These are phyloP conservation scores for Diploptera punctata DNA, from an alignment of 2,888 invertebrate species.

Conservation along the genomic window DNA sequence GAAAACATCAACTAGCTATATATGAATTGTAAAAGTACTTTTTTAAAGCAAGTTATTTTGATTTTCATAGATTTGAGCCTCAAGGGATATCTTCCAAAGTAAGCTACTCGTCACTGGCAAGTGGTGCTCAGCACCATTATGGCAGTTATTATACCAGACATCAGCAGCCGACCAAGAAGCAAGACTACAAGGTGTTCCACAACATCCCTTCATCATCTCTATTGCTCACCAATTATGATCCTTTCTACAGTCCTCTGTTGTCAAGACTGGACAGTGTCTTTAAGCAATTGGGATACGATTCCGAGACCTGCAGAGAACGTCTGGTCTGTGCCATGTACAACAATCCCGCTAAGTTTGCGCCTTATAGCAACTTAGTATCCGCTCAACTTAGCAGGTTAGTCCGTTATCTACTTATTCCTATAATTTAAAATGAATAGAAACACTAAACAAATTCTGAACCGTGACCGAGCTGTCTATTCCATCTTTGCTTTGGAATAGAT, in stretches of 20 bases:
- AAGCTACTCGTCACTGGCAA: slow-evolving; percentile 36
- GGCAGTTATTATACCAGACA: slow-evolving; percentile 60
- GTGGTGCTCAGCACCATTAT: slow-evolving; percentile 40
- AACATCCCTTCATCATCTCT: slow-evolving; percentile 84
- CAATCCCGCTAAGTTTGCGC: slow-evolving; percentile 80
- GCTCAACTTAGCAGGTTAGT: slow-evolving; percentile 87
- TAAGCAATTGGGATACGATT: slow-evolving; percentile 61
- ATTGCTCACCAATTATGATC: slow-evolving; percentile 85
- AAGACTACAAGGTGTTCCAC: slow-evolving; percentile 84
- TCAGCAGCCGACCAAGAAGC: slow-evolving; percentile 49
- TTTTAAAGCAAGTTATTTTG: no score
- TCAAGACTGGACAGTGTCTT: slow-evolving; percentile 67
- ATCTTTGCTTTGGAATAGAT: no score
- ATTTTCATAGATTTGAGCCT: no score
- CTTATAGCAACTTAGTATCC: slow-evolving; percentile 86
- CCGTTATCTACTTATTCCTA: neutral
- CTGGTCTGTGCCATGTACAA: slow-evolving; percentile 86
- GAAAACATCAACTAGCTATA: no score
- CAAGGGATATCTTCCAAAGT: no score
- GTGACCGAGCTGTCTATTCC: no score
- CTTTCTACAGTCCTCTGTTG: slow-evolving; percentile 82
- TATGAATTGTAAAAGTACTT: no score
- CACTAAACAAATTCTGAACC: no score
- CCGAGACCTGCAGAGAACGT: slow-evolving; percentile 77
- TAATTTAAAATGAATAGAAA: no score